phyloP scores from a whole-genome alignment of 2,888 invertebrate genomes.

The Sinopyrophorus schimmeli region DNA sequence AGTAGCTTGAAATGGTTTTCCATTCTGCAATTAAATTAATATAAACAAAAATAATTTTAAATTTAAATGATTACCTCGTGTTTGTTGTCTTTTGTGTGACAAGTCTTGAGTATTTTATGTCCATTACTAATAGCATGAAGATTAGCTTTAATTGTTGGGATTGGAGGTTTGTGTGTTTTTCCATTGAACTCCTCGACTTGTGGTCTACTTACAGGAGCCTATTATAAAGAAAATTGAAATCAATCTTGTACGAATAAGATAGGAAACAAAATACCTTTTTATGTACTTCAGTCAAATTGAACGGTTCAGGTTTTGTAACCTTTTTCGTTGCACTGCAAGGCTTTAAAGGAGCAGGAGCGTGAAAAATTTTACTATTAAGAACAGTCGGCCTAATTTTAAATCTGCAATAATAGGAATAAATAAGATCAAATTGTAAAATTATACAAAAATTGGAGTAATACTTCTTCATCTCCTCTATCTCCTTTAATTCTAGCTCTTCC shows the following conservation, averaged over 20 bases:
- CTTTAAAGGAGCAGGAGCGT: conserved; percentile 48
- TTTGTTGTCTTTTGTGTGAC: too few species aligned
- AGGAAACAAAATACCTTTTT: conserved; percentile 16
- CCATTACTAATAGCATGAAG: too few species aligned
- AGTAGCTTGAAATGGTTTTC: background rate
- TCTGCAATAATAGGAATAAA: conserved; percentile 43
- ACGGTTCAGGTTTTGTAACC: conserved; percentile 66
- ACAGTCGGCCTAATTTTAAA: conserved; percentile 70
- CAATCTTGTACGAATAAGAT: too few species aligned
- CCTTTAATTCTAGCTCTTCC: conserved; percentile 64
- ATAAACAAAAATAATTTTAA: too few species aligned
- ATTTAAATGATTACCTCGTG: too few species aligned
- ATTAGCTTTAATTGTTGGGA: too few species aligned
- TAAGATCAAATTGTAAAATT: background rate
- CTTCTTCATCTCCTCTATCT: conserved; percentile 67
- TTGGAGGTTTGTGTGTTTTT: too few species aligned
- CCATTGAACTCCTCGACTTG: too few species aligned
- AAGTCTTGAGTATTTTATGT: too few species aligned
- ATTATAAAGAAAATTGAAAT: too few species aligned
- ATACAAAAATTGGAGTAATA: conserved; percentile 40
- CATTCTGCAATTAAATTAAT: too few species aligned
- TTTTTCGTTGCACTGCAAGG: conserved; percentile 51
- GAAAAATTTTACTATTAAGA: conserved; percentile 63
- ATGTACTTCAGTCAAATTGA: conserved; percentile 60
- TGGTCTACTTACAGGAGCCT: too few species aligned